Evolutionary conservation across 2,113 vertebrate species (phyloP), one percentile per base, ranked within the genome.

Genomic region (Hypanus sabinus): DNA sequence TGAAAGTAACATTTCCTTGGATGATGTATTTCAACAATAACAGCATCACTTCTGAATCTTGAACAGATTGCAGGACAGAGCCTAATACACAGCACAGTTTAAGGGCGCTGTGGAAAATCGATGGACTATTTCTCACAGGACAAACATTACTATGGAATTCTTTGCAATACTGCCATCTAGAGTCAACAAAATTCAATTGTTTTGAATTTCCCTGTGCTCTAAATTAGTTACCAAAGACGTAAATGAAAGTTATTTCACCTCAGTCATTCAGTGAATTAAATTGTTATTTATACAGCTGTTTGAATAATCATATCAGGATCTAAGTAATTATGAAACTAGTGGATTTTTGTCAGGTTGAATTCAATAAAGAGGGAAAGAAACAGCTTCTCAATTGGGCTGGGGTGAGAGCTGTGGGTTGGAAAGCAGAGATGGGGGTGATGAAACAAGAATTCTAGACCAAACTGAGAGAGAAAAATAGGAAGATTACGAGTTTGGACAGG

Each of bases 161-260:
- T 90, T 62, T 65, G 14, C n/a, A 90, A 90, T 65, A 16, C 85
- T 90, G 85, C 85, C 85, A 65, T 90, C 85, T 90, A 90, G n/a
- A 33, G 85, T 0, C 30, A 30, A 68, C 20, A 73, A 73, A 73
- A 20, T 22, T 73, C 22, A 73, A 68, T 62, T 20, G 1, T 36
- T 1, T 79, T 11, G 14, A 65, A 65, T 90, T 65, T 65, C 81
- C 30, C 27, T 83, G 36, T 81, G 46, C 11, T 38, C 55, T 3
- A 57, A 55, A 55, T 68, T 65, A 33, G 65, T 60, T 60, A 65
- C 68, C 60, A 18, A 14, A 30, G 16, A 65, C 65, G 30, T 10
- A 0, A 91, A 91, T 91, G n/a, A 68, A 68, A 91, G 20, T 8
- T 46, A 46, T 46, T 46, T 46, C 46, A 46, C 46, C 4, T 70